These are phyloP conservation scores for Andrena camellia DNA, from an alignment of 2,888 invertebrate genomes.

Conservation along the genomic window DNA sequence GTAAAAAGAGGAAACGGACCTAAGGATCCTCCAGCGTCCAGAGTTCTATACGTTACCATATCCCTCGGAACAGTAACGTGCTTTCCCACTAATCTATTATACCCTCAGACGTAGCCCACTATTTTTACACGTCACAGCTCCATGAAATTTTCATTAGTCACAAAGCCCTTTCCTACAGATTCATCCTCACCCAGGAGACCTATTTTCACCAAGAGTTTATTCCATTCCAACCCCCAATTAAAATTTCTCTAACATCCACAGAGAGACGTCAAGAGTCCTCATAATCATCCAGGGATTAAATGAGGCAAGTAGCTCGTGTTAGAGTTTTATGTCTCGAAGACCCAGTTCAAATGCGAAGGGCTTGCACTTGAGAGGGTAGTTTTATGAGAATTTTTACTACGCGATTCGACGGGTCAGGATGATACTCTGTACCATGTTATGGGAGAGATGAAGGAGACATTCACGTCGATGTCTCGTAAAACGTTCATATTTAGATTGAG, in stretches of 20 bases:
- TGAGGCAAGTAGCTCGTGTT: conserved; percentile 13
- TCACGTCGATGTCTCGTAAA: conserved; percentile 44
- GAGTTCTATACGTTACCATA: conserved; percentile 55
- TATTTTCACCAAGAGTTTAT: no score
- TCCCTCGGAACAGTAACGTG: conserved; percentile 47
- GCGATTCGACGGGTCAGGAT: conserved; percentile 36
- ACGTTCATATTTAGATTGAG: conserved; percentile 44
- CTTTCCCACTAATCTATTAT: conserved; percentile 47
- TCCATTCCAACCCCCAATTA: no score
- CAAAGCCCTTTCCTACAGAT: neutral
- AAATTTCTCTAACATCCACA: no score
- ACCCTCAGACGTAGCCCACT: neutral
- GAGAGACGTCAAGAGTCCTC: conserved; percentile 5
- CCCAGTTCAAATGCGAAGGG: conserved; percentile 13
- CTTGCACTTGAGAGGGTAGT: conserved; percentile 23
- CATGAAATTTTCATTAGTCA: conserved; percentile 37
- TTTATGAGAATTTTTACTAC: conserved; percentile 53
- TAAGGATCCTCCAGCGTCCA: conserved; percentile 44
- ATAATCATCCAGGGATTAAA: conserved; percentile 14
- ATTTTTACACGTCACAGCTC: conserved; percentile 19
- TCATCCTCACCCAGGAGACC: no score
- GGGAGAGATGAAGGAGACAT: conserved; percentile 35
- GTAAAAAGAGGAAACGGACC: conserved; percentile 50
- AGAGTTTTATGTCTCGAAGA: conserved; percentile 6
- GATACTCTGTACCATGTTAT: conserved; percentile 28